Evolutionary conservation across 2,888 invertebrate genomes (phyloP).

Genomic region (Acleris emargana): DNA sequence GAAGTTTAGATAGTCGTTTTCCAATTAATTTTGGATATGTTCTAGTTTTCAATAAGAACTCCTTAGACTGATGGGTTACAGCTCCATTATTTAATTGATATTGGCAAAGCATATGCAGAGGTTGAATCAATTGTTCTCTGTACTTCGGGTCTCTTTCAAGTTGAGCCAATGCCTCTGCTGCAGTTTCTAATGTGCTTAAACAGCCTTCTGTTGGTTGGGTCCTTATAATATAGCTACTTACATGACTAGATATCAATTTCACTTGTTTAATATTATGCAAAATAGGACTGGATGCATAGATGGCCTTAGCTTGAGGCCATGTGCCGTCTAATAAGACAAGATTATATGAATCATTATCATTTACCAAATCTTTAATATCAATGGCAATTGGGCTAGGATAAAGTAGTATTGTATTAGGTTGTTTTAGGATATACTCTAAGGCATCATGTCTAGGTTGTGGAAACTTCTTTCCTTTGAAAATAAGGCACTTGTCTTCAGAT

Average conservation of each 20-base stretch:
- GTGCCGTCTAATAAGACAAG: conserved; percentile 96
- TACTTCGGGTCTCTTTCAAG: conserved; percentile 88
- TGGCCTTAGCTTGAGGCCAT: conserved; percentile 97
- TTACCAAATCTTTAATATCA: conserved; percentile 83
- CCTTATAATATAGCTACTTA: conserved; percentile 95
- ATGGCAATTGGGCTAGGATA: conserved; percentile 91
- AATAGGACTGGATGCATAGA: conserved; percentile 91
- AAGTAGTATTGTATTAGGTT: conserved; percentile 88
- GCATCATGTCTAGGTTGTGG: conserved; percentile 87
- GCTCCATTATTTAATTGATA: conserved; percentile 96
- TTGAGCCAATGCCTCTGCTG: conserved; percentile 90
- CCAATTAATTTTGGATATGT: conserved; percentile 92
- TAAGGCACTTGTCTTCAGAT: conserved; percentile 88
- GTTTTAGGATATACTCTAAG: conserved; percentile 86
- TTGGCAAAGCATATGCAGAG: conserved; percentile 92
- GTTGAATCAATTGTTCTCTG: conserved; percentile 87
- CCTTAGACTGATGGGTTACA: conserved; percentile 96
- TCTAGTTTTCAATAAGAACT: conserved; percentile 91
- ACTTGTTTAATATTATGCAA: conserved; percentile 91
- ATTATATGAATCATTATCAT: conserved; percentile 85
- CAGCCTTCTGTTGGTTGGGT: conserved; percentile 97
- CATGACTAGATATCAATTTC: conserved; percentile 88
- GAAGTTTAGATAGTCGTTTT: conserved; percentile 85
- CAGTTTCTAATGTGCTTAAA: conserved; percentile 95
- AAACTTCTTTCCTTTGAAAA: conserved; percentile 93